Conservation (phyloP, 2,113 vertebrate species). For the Dipodomys spectabilis region DNA sequence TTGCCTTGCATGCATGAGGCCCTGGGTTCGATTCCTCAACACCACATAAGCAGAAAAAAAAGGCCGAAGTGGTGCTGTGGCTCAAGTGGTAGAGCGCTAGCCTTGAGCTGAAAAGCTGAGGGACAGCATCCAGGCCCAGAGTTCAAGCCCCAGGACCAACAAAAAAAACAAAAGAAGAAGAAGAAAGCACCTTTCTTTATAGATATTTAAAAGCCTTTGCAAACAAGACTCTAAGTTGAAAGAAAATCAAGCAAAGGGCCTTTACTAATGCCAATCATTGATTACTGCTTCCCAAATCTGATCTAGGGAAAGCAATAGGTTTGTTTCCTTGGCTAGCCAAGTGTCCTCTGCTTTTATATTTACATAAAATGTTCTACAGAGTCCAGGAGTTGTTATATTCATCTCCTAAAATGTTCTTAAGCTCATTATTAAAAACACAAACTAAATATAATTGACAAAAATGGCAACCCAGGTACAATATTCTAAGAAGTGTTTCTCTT, state of each 20-base stretch:
- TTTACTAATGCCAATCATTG: neutral
- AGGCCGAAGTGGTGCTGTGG: no score
- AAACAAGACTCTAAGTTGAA: neutral
- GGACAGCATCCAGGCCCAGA: no score
- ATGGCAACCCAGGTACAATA: slow-evolving; percentile 1
- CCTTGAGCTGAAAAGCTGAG: no score
- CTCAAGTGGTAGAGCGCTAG: no score
- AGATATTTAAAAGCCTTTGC: neutral
- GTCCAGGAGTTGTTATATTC: slow-evolving; percentile 14
- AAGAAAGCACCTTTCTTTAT: no score
- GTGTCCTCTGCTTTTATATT: neutral
- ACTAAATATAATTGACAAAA: slow-evolving; percentile 12
- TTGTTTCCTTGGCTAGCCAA: neutral
- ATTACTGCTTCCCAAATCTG: neutral
- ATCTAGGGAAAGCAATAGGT: neutral
- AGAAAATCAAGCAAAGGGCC: neutral
- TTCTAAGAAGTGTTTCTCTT: neutral
- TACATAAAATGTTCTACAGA: neutral
- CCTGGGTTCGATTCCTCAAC: no score
- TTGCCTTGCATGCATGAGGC: no score
- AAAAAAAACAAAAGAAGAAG: no score
- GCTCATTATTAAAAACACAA: slow-evolving; percentile 48
- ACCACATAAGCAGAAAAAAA: no score
- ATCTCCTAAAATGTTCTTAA: slow-evolving; percentile 51
- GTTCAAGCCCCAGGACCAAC: no score